phyloP scores from a whole-genome alignment of 2,113 vertebrate genomes.

The Megaceryle maxima region DNA sequence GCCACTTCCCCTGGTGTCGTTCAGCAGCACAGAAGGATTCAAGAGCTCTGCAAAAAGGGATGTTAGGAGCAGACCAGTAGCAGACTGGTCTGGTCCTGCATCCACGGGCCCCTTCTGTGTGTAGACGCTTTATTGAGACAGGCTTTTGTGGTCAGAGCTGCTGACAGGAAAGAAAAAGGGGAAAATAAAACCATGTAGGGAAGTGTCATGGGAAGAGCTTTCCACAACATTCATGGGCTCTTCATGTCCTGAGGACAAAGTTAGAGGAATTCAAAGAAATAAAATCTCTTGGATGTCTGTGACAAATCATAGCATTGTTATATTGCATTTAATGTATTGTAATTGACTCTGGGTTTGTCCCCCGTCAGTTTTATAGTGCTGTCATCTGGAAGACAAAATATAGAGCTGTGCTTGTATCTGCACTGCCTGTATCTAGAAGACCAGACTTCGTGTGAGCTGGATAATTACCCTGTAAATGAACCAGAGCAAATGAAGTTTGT shows the following conservation, averaged over 20 bases:
- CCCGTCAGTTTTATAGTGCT: background rate
- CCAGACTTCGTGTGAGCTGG: background rate
- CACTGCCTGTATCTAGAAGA: background rate
- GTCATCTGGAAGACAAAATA: conserved; percentile 29
- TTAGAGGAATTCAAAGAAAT: background rate
- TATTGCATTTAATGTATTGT: conserved; percentile 12
- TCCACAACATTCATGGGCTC: background rate
- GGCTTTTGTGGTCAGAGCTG: conserved; percentile 17
- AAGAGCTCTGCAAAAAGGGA: background rate
- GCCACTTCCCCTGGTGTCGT: background rate
- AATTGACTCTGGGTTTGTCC: conserved; percentile 36
- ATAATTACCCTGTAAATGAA: conserved; percentile 8
- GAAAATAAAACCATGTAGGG: background rate
- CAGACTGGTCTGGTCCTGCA: background rate
- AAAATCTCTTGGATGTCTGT: background rate
- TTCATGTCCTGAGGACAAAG: conserved; percentile 11
- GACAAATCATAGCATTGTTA: conserved; percentile 16
- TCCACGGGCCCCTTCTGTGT: background rate
- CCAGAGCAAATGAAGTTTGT: background rate
- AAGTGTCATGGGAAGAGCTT: conserved; percentile 5
- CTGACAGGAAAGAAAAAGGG: conserved; percentile 16
- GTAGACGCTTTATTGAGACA: background rate
- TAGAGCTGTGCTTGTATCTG: background rate
- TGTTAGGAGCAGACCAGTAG: background rate
- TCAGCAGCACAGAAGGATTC: background rate